Percentiles rank a stretch among this genome's conserved stretches.
phyloP scores from a whole-genome alignment of 2,888 invertebrate genomes.

The Polyommatus iphigenia region DNA sequence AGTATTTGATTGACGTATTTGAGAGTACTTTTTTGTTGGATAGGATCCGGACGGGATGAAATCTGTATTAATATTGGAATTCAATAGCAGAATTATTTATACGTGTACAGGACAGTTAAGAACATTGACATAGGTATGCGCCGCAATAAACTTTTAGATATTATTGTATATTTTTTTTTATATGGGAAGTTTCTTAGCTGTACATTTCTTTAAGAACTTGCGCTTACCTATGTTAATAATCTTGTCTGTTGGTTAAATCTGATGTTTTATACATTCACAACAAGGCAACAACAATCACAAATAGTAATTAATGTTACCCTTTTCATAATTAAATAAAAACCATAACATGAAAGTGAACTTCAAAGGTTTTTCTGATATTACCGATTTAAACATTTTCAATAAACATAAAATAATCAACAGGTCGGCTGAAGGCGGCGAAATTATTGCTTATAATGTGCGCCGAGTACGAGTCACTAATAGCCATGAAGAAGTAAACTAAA shows the following conservation, averaged over 20 bases:
- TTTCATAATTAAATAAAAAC: too few relatives aligned
- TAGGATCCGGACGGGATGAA: neutral
- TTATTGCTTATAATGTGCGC: slow-evolving; percentile 63
- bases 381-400: neutral
- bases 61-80: neutral
- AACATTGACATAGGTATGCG: neutral
- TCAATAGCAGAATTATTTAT: neutral
- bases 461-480: slow-evolving; percentile 27
- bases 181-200: neutral
- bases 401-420: slow-evolving; percentile 44
- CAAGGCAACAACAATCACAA: neutral
- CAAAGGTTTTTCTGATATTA: neutral
- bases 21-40: neutral
- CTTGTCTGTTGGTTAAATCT: neutral
- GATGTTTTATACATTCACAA: neutral
- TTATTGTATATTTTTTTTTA: too few relatives aligned
- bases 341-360: neutral
- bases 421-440: slow-evolving; percentile 66
- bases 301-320: neutral
- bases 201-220: neutral
- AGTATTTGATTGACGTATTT: too few relatives aligned
- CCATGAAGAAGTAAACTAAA: neutral
- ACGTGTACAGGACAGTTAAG: neutral
- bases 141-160: neutral
- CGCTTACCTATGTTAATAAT: neutral